Evolutionary conservation across 2,797 vertebrate genomes (phyloP).

Genomic region (Nyctalus aviator): DNA sequence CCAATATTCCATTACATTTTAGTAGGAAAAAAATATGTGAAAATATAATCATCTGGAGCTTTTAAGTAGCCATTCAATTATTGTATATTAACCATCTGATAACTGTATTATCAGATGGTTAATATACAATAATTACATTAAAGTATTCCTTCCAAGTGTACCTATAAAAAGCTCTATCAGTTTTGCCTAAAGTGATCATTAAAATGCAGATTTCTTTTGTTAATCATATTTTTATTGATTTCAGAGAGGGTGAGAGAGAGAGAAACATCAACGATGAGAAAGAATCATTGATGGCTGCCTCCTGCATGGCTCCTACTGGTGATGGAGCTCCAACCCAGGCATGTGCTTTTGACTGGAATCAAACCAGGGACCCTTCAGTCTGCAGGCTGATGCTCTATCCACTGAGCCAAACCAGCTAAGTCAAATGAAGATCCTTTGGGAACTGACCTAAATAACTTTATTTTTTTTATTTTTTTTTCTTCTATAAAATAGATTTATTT

Average conservation of each 20-base stretch:
- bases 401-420: too few species aligned
- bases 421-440: not conserved
- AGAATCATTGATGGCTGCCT: too few species aligned
- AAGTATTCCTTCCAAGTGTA: not conserved
- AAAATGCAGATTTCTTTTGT: not conserved
- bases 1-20: not conserved
- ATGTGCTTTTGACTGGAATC: too few species aligned
- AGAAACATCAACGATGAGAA: too few species aligned
- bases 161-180: not conserved
- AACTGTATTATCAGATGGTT: not conserved
- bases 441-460: not conserved
- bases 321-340: too few species aligned
- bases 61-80: not conserved
- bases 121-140: not conserved
- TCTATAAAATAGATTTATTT: conserved; percentile 30
- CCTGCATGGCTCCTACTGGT: too few species aligned
- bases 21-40: not conserved
- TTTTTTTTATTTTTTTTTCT: too few species aligned
- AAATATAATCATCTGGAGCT: not conserved
- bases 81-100: too few species aligned
- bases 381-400: too few species aligned
- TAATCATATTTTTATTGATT: too few species aligned
- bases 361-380: too few species aligned
- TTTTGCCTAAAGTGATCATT: not conserved
- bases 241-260: too few species aligned